Base-by-base conservation (phyloP, 2,113 vertebrate genomes). In the Psittacula cyanocephala region DNA sequence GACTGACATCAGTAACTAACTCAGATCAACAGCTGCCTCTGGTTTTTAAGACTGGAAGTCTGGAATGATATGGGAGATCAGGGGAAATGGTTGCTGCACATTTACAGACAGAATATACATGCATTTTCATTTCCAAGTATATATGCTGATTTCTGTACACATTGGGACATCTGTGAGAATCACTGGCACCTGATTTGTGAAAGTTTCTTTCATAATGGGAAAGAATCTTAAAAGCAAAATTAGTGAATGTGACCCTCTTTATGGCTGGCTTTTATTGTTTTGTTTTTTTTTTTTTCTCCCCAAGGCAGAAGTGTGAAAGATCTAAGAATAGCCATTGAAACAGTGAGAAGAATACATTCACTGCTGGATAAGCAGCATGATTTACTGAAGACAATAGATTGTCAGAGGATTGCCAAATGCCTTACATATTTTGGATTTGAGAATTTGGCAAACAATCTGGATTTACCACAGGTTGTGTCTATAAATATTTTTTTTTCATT, bases 321-420 rank as follows among this genome's bases (percentile, higher is more conserved):
- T 62, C 88, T 96, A 75, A 94, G 33, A 86, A 94, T 86, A 91
- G 94, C 87, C 90, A 53, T 86, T 77, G 81, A 97, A 85, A 74
- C 95, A 81, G 96, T 97, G 95, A 97, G 90, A 96, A 96, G 93
- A 71, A 97, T 98, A 44, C 72, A 95, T 50, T 96, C 81, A 41
- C 78, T 97, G 24, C 43, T 97, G 71, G 83, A 86, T 60, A 97
- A 96, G 63, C 81, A 97, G 28, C 35, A 96, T 69, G 92, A 96
- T 70, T 71, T 97, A 89, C 62, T 96, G 52, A 67, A 97, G 75
- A 93, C 92, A 63, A 44, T 41, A 81, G 91, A 92, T 77, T 41
- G 22, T 44, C 64, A 94, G 13, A 53, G 77, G 59, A 93, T 96
- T 95, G 77, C 67, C 69, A 92, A 70, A 91, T 95, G 90, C 50